Evolutionary conservation across 2,888 invertebrate genomes (phyloP), one percentile per base, ranked within the genome.

Genomic region (Lasioglossum zephyrum): DNA sequence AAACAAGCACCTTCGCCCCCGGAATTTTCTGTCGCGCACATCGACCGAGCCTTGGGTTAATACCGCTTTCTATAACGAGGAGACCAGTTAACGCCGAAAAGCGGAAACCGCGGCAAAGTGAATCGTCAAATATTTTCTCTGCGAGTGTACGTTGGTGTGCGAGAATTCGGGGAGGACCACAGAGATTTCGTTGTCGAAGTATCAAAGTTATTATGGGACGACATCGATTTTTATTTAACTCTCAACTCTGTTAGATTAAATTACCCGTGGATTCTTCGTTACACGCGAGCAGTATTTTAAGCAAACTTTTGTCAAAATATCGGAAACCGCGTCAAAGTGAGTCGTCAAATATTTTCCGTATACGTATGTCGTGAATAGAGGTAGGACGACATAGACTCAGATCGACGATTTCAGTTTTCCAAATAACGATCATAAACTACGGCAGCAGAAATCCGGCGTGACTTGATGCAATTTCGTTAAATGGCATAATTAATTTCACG

Each of bases 101-200:
- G 84, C 86, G 83, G 81, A 88, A 88, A 86, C 81, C 77, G 39
- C 66, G 88, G 81, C 90, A 90, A 81, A 36, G 75, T 57, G 79
- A 84, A 69, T 75, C 82, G 41, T n/a, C 77, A 53, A 53, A 53
- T 53, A 53, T 53, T 53, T 53, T 22, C 22, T 22, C 6, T 49
- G 49, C 49, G 18, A 8, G 53, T 53, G 22, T 22, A 53, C 49
- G 49, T 53, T 8, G 6, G 0, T 2, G 49, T 8, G 53, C 53
- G 22, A 22, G 2, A 53, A 53, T 53, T 22, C 53, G 9, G 9
- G 1, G 22, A 9, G 53, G 22, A 53, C 9, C 53, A 3, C 53
- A 8, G 22, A 22, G 22, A 22, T 9, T 22, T 3, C 9, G 9
- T 53, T 22, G 22, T 22, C 22, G 22, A 8, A 2, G 53, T 53